Evolutionary conservation across 2,888 invertebrate genomes (phyloP).

Genomic region (Spicauda simplicius): DNA sequence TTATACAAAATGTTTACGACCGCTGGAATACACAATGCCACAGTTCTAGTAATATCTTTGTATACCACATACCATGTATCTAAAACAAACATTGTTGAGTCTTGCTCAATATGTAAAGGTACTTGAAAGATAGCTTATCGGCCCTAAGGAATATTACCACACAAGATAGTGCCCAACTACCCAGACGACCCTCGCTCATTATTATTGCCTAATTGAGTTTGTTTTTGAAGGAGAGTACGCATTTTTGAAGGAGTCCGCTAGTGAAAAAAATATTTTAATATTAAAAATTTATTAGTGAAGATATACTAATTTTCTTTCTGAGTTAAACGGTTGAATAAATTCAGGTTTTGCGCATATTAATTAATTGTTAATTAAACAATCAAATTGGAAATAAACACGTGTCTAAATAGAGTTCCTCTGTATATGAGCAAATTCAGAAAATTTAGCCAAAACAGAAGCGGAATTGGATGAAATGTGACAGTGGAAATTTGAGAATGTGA

Average conservation of each 20-base stretch:
- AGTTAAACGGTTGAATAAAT: too few relatives aligned
- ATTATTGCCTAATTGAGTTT: conserved; percentile 7
- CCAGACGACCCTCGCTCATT: conserved; percentile 14
- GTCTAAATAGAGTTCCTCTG: conserved; percentile 9
- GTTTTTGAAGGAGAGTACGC: not conserved
- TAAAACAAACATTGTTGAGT: conserved; percentile 19
- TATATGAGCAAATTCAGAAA: conserved; percentile 30
- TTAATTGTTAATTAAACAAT: not conserved
- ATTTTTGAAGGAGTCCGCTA: not conserved
- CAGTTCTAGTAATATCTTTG: not conserved
- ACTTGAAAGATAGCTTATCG: conserved; percentile 40
- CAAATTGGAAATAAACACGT: conserved; percentile 1
- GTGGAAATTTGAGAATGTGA: conserved; percentile 23
- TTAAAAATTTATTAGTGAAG: too few relatives aligned
- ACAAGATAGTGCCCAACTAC: conserved; percentile 6
- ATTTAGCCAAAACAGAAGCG: conserved; percentile 34
- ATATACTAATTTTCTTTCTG: not conserved
- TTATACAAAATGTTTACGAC: not conserved
- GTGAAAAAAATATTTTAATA: not conserved
- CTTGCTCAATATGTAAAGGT: conserved; percentile 25
- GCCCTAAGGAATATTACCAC: conserved; percentile 42
- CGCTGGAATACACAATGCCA: not conserved
- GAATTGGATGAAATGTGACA: conserved; percentile 29
- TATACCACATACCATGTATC: conserved; percentile 10
- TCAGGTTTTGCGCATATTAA: not conserved